Evolutionary conservation across 2,888 invertebrate species (phyloP).

Genomic region (Pandemis corylana): DNA sequence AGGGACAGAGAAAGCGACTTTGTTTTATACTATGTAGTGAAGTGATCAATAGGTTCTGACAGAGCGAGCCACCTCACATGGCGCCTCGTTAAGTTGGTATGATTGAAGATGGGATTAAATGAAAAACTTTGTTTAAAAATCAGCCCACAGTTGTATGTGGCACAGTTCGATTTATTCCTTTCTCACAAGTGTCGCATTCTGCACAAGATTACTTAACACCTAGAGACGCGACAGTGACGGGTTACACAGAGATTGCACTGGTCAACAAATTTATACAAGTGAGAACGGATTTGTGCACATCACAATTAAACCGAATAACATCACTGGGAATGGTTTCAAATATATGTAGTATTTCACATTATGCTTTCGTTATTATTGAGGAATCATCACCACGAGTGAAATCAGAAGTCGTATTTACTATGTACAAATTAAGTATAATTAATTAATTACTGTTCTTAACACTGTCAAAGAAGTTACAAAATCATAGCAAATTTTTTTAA

Average conservation of each 20-base stretch:
- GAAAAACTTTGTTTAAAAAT: slow-evolving; percentile 63
- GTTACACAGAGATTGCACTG: slow-evolving; percentile 43
- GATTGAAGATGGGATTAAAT: neutral
- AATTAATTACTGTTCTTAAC: slow-evolving; percentile 25
- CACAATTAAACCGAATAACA: slow-evolving; percentile 54
- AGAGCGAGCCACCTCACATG: no score
- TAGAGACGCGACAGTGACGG: slow-evolving; percentile 24
- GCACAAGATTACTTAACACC: slow-evolving; percentile 54
- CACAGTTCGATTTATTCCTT: slow-evolving; percentile 79
- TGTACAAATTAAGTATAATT: slow-evolving; percentile 37
- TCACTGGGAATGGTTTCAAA: slow-evolving; percentile 60
- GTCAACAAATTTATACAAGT: slow-evolving; percentile 41
- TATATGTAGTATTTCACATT: slow-evolving; percentile 47
- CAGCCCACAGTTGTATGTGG: slow-evolving; percentile 72
- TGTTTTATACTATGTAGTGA: no score
- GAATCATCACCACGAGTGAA: slow-evolving; percentile 44
- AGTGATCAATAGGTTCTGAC: no score
- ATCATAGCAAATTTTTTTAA: slow-evolving; percentile 7
- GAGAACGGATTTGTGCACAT: slow-evolving; percentile 65
- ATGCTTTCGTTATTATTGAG: slow-evolving; percentile 44
- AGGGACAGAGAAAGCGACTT: no score
- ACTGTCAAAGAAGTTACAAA: slow-evolving; percentile 28
- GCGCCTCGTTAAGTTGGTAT: neutral
- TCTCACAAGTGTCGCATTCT: slow-evolving; percentile 68
- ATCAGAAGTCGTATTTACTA: slow-evolving; percentile 39